Base-by-base conservation (phyloP, 2,888 invertebrate species). In the Trichogramma dendrolimi region DNA sequence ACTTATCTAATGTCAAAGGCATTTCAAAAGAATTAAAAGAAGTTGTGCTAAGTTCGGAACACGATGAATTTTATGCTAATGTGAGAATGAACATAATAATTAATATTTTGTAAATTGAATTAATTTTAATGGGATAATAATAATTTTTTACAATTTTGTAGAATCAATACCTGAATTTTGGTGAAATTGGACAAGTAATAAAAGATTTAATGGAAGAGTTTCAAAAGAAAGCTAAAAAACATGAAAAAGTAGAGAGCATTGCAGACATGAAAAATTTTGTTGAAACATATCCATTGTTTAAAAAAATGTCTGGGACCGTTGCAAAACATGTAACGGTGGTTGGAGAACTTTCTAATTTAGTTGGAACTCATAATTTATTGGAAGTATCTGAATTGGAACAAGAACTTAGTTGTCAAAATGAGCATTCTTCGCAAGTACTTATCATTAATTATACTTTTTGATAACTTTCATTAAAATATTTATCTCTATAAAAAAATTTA, bases 181-280 rank as follows among this genome's bases (percentile, higher is more conserved):
- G 99, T 48, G 98, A 99, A 83, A 97, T 99, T 73, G 98, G 97
- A 0, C 91, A 93, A 73, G 96, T 94, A 51, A 97, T 99, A 70
- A 97, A 98, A 80, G 87, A 90, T 38, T 81, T 99, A 60, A 98
- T 99, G 92, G 97, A 98, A 64, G 95, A 97, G 74, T 99, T 97
- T 80, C 96, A 97, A 80, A 88, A 86, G 71, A 95, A 96, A 79
- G 94, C 96, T 4, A 92, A 97, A 78, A 93, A 92, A 72, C 95
- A 97, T 72, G 91, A 96, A 77, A 96, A 96, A 82, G 92, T 99
- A 3, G 98, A 99, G 82, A 96, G 95, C 71, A 98, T 99, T 72
- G 86, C 92, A 0, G 99, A 99, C 78, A 98, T 99, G 98, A 99
- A 99, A 83, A 90, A 87, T 73, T 98, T 98, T 79, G 94, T 99